Percentiles rank a stretch among this genome's conserved stretches.
Evolutionary conservation across 1,140 invertebrate species (phyloP).

Genomic region (Scaptomyza hsui): DNA sequence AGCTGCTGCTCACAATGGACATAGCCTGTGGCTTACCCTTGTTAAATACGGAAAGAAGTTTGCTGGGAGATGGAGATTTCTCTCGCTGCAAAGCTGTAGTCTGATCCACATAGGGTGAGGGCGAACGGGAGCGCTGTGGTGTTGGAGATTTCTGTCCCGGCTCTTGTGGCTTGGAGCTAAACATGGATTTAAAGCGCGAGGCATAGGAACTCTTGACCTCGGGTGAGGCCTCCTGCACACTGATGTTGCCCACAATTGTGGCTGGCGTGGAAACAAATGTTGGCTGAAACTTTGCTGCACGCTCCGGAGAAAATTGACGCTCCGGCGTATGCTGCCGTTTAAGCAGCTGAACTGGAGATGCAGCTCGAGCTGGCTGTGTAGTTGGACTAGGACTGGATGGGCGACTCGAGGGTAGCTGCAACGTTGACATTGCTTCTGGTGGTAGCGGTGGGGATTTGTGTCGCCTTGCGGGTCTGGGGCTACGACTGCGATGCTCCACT

Average conservation of each 20-base stretch:
- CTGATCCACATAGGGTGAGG: conserved; percentile 34
- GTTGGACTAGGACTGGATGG: conserved; percentile 42
- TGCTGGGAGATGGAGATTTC: conserved; percentile 66
- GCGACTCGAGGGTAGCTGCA: conserved; percentile 63
- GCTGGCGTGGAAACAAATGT: conserved; percentile 2
- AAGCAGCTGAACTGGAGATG: conserved; percentile 31
- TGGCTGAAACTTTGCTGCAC: conserved; percentile 43
- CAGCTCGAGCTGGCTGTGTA: not conserved
- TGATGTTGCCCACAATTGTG: conserved; percentile 24
- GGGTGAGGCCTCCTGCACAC: conserved; percentile 44
- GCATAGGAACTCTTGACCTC: conserved; percentile 71
- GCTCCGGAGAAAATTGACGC: conserved; percentile 60
- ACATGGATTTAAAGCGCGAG: conserved; percentile 74
- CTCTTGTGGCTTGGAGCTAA: conserved; percentile 51
- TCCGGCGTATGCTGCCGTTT: conserved; percentile 76
- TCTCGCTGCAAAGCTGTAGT: conserved; percentile 33
- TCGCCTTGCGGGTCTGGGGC: conserved; percentile 62
- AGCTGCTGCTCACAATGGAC: conserved; percentile 54
- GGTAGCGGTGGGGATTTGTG: conserved; percentile 56
- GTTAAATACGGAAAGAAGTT: conserved; percentile 60
- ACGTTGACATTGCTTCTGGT: conserved; percentile 36
- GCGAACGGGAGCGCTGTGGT: conserved; percentile 46
- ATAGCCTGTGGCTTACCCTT: conserved; percentile 58
- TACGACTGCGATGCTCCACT: conserved; percentile 65
- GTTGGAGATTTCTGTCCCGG: conserved; percentile 52